Percentiles rank a stretch among this genome's conserved stretches.
Evolutionary conservation across 2,888 invertebrate genomes (phyloP).

Genomic region (Diarsia rubi): DNA sequence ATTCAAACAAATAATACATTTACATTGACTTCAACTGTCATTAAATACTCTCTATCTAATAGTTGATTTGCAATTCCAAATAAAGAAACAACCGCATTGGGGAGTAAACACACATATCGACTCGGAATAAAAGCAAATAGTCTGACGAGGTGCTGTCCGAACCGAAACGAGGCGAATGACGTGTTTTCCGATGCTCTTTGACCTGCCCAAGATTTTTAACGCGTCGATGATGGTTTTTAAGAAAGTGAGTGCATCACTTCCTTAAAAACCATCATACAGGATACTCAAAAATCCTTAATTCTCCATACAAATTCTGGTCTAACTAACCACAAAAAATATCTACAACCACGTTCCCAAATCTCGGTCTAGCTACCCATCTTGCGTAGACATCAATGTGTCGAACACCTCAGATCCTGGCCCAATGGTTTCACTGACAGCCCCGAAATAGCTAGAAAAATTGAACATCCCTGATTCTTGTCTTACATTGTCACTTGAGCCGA

Average conservation of each 20-base stretch:
- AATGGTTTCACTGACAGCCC: slow-evolving; percentile 79
- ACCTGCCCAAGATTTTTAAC: background rate
- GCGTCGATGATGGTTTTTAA: no score
- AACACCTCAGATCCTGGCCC: slow-evolving; percentile 92
- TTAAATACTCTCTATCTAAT: slow-evolving; percentile 35
- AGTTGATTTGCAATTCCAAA: slow-evolving; percentile 25
- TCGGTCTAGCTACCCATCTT: slow-evolving; percentile 84
- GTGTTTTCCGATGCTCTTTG: background rate
- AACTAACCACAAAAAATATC: slow-evolving; percentile 47
- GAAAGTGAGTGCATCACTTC: background rate
- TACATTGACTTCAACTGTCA: background rate
- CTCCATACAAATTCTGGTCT: slow-evolving; percentile 43
- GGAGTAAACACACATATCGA: background rate
- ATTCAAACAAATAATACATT: background rate
- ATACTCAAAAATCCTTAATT: background rate
- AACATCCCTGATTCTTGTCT: slow-evolving; percentile 87
- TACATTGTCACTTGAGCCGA: slow-evolving; percentile 86
- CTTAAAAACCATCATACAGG: background rate
- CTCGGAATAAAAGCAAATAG: background rate
- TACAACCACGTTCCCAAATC: slow-evolving; percentile 85
- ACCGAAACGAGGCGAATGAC: background rate
- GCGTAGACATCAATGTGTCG: slow-evolving; percentile 82
- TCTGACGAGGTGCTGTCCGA: background rate
- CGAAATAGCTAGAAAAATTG: slow-evolving; percentile 93
- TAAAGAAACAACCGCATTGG: background rate